Conservation (phyloP, 1,140 invertebrate species). For the Oedothorax gibbosus region DNA sequence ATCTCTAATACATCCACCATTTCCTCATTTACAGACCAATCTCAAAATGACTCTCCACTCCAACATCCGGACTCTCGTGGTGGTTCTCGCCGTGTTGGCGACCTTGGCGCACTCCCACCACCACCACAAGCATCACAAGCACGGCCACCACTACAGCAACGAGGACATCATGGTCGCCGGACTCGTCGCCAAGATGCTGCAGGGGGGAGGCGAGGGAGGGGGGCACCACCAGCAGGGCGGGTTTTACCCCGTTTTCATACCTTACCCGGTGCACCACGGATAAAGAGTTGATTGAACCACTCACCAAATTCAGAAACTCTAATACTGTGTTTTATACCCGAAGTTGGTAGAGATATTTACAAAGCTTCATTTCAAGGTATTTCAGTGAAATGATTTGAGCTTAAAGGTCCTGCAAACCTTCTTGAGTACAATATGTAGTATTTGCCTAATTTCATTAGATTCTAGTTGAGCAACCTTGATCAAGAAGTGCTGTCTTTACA, state of each 20-base stretch:
- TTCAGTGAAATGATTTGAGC: too few species aligned
- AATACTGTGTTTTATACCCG: too few species aligned
- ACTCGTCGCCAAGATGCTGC: conserved; percentile 47
- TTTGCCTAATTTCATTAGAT: too few species aligned
- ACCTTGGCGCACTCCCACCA: neutral
- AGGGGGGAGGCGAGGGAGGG: conserved; percentile 14
- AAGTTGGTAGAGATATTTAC: too few species aligned
- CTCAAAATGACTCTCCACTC: neutral
- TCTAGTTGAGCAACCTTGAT: too few species aligned
- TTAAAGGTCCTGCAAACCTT: too few species aligned
- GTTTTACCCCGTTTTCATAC: conserved; percentile 42
- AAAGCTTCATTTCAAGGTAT: too few species aligned
- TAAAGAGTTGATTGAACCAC: neutral
- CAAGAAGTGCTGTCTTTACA: too few species aligned
- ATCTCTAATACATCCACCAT: neutral
- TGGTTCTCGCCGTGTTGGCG: neutral
- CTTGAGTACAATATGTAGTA: too few species aligned
- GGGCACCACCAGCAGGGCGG: neutral
- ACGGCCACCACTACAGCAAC: neutral
- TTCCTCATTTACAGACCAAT: neutral
- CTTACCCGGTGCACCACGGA: conserved; percentile 26
- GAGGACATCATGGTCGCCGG: conserved; percentile 40
- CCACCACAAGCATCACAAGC: neutral
- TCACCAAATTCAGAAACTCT: neutral
- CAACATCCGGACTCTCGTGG: neutral